Conservation (phyloP, 53 echinoderm and acorn worm species). For the Pentamera pediparva region DNA sequence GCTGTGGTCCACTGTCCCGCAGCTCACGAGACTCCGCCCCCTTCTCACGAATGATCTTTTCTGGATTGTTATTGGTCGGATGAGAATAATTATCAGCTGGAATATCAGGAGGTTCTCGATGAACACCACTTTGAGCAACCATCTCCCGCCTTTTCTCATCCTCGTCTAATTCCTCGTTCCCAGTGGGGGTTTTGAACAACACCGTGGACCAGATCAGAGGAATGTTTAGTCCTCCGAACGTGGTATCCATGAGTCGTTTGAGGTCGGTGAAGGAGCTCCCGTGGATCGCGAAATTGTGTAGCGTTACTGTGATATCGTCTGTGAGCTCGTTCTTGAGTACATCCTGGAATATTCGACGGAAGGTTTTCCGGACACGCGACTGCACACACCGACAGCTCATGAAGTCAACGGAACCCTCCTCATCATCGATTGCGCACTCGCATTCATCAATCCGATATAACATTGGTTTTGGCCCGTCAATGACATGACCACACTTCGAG, state of each 20-base stretch:
- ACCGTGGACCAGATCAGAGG: neutral
- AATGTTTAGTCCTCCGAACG: neutral
- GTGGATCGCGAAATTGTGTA: slow-evolving; percentile 12
- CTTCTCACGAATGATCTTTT: neutral
- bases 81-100: too few species aligned
- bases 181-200: neutral
- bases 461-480: slow-evolving; percentile 13
- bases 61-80: neutral
- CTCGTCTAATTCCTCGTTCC: neutral
- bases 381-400: slow-evolving; percentile 5
- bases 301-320: slow-evolving; percentile 11
- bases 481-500: slow-evolving; percentile 27
- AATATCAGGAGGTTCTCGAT: too few species aligned
- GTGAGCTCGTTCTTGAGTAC: neutral
- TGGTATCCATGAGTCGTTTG: slow-evolving; percentile 1
- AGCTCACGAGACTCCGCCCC: neutral
- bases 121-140: too few species aligned
- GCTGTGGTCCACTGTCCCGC: neutral
- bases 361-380: neutral
- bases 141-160: neutral
- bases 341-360: neutral
- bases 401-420: neutral
- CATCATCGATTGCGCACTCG: neutral
- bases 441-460: slow-evolving; percentile 5
- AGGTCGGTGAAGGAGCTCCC: slow-evolving; percentile 5